Percentiles rank a stretch among this genome's conserved stretches.
These are phyloP conservation scores for Mizuhopecten yessoensis DNA, from an alignment of 1,140 invertebrate genomes.

Conservation along the genomic window DNA sequence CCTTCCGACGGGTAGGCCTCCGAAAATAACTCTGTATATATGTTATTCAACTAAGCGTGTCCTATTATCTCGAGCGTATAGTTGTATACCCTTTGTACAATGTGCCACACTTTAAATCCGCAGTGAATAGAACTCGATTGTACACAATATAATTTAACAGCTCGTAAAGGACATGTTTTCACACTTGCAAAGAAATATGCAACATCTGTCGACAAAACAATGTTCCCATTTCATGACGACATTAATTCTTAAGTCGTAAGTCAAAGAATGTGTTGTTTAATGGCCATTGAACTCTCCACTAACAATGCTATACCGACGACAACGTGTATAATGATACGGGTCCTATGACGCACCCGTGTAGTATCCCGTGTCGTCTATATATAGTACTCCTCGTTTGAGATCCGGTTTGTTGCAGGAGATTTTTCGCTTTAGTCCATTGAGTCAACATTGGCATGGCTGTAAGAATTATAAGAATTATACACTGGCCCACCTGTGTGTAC, in stretches of 20 bases:
- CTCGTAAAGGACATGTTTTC: not conserved
- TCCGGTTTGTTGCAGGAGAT: not conserved
- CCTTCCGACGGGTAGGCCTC: not conserved
- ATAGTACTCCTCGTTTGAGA: not conserved
- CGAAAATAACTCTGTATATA: not conserved
- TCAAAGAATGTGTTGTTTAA: not conserved
- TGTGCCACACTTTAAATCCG: not conserved
- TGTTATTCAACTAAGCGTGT: not conserved
- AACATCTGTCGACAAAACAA: not conserved
- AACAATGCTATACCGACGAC: not conserved
- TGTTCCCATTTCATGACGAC: not conserved
- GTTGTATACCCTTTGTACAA: not conserved
- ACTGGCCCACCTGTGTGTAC: not conserved
- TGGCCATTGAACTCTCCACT: not conserved
- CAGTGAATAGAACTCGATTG: not conserved
- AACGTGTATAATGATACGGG: not conserved
- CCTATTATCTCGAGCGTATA: not conserved
- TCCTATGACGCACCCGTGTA: not conserved
- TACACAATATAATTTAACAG: not conserved
- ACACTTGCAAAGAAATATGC: not conserved
- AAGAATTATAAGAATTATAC: no score
- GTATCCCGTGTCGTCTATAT: not conserved
- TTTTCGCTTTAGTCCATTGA: not conserved
- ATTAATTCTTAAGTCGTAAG: not conserved
- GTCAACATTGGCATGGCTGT: not conserved